Evolutionary conservation across 2,113 vertebrate species (phyloP).

Genomic region (Sylvietta virens): DNA sequence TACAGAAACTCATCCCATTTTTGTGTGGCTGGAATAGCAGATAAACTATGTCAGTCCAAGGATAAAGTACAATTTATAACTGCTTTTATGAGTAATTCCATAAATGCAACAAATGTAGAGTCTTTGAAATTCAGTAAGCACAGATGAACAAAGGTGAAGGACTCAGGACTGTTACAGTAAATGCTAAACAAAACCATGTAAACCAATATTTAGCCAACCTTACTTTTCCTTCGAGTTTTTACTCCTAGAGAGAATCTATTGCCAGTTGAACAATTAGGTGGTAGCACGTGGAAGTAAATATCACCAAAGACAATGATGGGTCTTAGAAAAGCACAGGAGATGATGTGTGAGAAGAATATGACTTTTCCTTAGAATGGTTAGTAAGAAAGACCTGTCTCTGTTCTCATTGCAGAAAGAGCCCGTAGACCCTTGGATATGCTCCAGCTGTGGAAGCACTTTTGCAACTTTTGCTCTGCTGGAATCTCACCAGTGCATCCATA

Average conservation of each 20-base stretch:
- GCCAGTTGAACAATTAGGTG: background rate
- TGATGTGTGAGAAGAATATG: background rate
- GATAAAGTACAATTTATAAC: background rate
- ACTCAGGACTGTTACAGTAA: background rate
- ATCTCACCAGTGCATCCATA: slow-evolving; percentile 60
- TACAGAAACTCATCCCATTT: background rate
- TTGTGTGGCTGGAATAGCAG: background rate
- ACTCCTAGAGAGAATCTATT: background rate
- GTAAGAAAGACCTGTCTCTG: slow-evolving; percentile 13
- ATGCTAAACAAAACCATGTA: background rate
- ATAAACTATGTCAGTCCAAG: background rate
- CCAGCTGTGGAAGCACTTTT: slow-evolving; percentile 55
- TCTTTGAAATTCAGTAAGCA: background rate
- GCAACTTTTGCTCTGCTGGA: slow-evolving; percentile 56
- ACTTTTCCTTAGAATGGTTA: background rate
- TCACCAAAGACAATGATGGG: background rate
- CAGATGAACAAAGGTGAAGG: background rate
- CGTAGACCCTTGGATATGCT: slow-evolving; percentile 46
- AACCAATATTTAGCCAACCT: background rate
- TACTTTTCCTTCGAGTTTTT: background rate
- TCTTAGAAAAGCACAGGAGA: background rate
- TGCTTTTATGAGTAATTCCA: background rate
- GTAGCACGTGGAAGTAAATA: background rate
- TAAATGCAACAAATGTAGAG: background rate
- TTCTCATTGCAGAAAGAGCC: slow-evolving; percentile 67